A percentile compares a stretch with the other conserved stretches of the same genome.
phyloP scores from a whole-genome alignment of 2,797 vertebrate species.

The Rhyacichthys aspro region DNA sequence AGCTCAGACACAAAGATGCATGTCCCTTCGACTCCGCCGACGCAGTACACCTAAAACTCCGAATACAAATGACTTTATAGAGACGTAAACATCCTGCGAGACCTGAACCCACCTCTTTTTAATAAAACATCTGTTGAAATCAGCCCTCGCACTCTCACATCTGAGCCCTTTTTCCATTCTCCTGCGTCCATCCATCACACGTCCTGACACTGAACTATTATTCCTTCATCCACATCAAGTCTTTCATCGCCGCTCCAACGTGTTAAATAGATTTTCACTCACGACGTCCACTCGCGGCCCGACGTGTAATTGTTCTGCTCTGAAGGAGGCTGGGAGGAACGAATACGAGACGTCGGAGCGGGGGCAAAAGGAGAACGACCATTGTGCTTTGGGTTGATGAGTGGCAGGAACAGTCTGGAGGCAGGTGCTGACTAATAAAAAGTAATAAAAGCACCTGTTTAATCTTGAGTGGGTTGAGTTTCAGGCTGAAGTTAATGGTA shows the following conservation, averaged over 20 bases:
- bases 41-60: too few relatives aligned
- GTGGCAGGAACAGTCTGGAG: constrained; percentile 18
- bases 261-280: constrained; percentile 38
- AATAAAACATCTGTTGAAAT: background rate
- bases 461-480: too few relatives aligned
- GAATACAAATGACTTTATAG: too few relatives aligned
- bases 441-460: background rate
- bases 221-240: constrained; percentile 18
- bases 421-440: background rate
- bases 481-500: too few relatives aligned
- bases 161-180: constrained; percentile 16
- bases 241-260: constrained; percentile 21
- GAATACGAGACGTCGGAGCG: constrained; percentile 8
- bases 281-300: constrained; percentile 17
- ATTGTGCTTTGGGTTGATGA: constrained; percentile 9
- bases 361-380: background rate
- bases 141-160: background rate
- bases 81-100: too few relatives aligned
- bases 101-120: too few relatives aligned
- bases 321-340: constrained; percentile 18
- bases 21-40: too few relatives aligned
- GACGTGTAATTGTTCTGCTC: constrained; percentile 21
- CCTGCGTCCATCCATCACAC: constrained; percentile 13
- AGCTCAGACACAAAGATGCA: too few relatives aligned
- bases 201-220: constrained; percentile 33